Evolutionary conservation across 1,140 invertebrate genomes (phyloP).

Genomic region (Eriosoma lanigerum): DNA sequence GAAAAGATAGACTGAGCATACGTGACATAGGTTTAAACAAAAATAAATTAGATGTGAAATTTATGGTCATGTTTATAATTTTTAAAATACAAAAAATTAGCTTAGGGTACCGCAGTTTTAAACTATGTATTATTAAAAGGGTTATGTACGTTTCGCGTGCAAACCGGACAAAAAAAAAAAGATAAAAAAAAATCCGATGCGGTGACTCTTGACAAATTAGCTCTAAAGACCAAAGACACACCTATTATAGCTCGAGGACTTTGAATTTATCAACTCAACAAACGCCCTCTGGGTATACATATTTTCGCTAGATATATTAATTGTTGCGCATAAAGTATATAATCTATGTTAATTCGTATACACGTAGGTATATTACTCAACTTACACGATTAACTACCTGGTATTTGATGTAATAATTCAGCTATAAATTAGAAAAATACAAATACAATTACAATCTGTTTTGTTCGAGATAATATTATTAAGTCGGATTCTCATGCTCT

Average conservation of each 20-base stretch:
- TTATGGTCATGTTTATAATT: conserved; percentile 14
- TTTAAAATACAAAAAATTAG: background rate
- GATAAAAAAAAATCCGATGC: background rate
- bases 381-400: no score
- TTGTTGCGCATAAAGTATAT: background rate
- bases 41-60: conserved; percentile 29
- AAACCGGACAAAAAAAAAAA: background rate
- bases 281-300: conserved; percentile 15
- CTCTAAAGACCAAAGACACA: conserved; percentile 13
- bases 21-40: background rate
- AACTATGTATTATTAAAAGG: conserved; percentile 19
- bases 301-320: background rate
- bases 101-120: conserved; percentile 8
- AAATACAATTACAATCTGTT: no score
- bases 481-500: no score
- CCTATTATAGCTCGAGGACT: conserved; percentile 14
- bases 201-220: conserved; percentile 23
- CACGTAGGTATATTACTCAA: background rate
- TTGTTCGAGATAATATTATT: no score
- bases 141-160: background rate
- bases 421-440: no score
- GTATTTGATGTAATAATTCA: no score
- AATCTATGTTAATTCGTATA: background rate
- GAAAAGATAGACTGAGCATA: background rate
- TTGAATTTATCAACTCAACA: conserved; percentile 5